Evolutionary conservation across 1,140 invertebrate genomes (phyloP).

Genomic region (Hetaerina americana): DNA sequence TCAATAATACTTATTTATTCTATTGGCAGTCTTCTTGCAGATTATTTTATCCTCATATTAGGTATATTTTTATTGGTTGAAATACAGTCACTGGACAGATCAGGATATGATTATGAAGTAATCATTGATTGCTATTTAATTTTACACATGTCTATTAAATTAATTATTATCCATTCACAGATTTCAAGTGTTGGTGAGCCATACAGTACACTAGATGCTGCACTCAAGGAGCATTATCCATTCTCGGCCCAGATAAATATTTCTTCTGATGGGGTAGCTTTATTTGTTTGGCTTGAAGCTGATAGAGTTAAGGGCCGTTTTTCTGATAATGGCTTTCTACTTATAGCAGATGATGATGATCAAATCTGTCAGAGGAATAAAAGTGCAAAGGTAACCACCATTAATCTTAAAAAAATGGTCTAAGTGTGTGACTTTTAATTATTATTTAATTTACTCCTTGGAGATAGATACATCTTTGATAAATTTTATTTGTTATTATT

Average conservation of each 20-base stretch:
- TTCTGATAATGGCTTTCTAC: conserved; percentile 48
- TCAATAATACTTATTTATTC: background rate
- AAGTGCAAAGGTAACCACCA: background rate
- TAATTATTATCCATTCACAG: background rate
- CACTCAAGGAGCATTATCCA: background rate
- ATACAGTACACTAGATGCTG: background rate
- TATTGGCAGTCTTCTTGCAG: background rate
- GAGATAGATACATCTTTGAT: no score
- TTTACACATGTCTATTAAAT: background rate
- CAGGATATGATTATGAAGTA: background rate
- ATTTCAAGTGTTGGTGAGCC: background rate
- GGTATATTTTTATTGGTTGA: background rate
- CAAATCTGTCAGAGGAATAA: background rate
- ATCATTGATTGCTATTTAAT: background rate
- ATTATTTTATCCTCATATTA: background rate
- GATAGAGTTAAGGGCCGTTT: conserved; percentile 35
- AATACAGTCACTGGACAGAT: background rate
- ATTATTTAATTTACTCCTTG: no score
- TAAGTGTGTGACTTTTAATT: no score
- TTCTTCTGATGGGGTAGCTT: conserved; percentile 33
- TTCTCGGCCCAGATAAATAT: conserved; percentile 23
- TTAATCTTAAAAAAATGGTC: no score
- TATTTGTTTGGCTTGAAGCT: conserved; percentile 52
- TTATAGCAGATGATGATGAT: background rate
- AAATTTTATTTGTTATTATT: no score